Evolutionary conservation across 1,140 invertebrate species (phyloP).

Genomic region (Meloidogyne exigua): DNA sequence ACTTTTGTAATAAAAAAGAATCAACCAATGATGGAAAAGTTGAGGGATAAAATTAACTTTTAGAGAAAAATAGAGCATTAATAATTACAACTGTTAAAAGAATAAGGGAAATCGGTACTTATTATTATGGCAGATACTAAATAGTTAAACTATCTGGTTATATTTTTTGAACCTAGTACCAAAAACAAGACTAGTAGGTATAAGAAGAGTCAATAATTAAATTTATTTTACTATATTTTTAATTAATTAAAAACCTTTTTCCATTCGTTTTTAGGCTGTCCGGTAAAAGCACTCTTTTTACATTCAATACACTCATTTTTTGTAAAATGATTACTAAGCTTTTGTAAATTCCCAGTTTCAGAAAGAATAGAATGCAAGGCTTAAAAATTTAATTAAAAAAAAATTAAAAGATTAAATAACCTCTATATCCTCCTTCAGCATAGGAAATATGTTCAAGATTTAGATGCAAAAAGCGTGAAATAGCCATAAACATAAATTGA

Average conservation of each 20-base stretch:
- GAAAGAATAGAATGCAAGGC: constrained; percentile 61
- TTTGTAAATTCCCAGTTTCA: constrained; percentile 43
- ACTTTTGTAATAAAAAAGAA: no score
- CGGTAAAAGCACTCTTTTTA: neutral
- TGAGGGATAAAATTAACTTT: no score
- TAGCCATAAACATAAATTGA: constrained; percentile 79
- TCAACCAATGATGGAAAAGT: no score
- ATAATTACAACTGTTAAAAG: no score
- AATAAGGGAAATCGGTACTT: no score
- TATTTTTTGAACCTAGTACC: no score
- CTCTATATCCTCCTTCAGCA: constrained; percentile 84
- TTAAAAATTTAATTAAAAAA: constrained; percentile 37
- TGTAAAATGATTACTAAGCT: constrained; percentile 62
- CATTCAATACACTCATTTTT: constrained; percentile 60
- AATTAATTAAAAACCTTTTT: constrained; percentile 73
- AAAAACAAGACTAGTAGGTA: no score
- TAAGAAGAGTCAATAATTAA: no score
- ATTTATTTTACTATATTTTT: no score
- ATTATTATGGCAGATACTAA: no score
- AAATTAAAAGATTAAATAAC: constrained; percentile 34
- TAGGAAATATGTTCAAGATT: constrained; percentile 87
- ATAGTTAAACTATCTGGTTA: no score
- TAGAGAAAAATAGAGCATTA: no score
- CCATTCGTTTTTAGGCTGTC: constrained; percentile 61
- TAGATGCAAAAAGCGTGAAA: constrained; percentile 91